phyloP scores from a whole-genome alignment of 2,888 invertebrate species.

The Phyllotreta cruciferae region DNA sequence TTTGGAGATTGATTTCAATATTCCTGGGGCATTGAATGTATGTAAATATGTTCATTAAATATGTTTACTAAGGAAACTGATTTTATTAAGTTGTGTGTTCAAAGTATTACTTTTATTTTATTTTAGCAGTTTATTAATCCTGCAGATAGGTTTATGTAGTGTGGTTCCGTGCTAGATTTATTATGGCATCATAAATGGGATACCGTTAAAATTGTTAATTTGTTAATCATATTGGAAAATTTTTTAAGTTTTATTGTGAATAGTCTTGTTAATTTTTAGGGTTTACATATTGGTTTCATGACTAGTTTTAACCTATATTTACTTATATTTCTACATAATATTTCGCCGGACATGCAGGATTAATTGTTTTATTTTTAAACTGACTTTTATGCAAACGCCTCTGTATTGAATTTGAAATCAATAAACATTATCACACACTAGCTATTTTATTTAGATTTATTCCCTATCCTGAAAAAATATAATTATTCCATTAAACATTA shows the following conservation, averaged over 20 bases:
- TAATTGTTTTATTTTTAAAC: slow-evolving; percentile 14
- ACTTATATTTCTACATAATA: too few relatives aligned
- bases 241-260: not conserved
- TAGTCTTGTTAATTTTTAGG: too few relatives aligned
- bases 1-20: slow-evolving; percentile 60
- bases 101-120: slow-evolving; percentile 24
- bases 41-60: slow-evolving; percentile 26
- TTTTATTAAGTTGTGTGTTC: slow-evolving; percentile 25
- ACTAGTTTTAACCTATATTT: not conserved
- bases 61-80: slow-evolving; percentile 19
- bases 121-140: too few relatives aligned
- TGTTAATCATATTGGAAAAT: slow-evolving; percentile 14
- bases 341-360: too few relatives aligned
- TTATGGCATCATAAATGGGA: too few relatives aligned
- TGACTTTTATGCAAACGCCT: slow-evolving; percentile 40
- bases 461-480: not conserved
- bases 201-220: too few relatives aligned
- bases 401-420: slow-evolving; percentile 58
- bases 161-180: too few relatives aligned
- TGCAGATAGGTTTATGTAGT: too few relatives aligned
- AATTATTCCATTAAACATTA: too few relatives aligned
- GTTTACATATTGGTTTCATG: not conserved
- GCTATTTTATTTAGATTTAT: too few relatives aligned
- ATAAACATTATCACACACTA: slow-evolving; percentile 53
- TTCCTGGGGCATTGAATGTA: slow-evolving; percentile 50